Evolutionary conservation across 2,888 invertebrate genomes (phyloP).

Genomic region (Yponomeuta evonymella): DNA sequence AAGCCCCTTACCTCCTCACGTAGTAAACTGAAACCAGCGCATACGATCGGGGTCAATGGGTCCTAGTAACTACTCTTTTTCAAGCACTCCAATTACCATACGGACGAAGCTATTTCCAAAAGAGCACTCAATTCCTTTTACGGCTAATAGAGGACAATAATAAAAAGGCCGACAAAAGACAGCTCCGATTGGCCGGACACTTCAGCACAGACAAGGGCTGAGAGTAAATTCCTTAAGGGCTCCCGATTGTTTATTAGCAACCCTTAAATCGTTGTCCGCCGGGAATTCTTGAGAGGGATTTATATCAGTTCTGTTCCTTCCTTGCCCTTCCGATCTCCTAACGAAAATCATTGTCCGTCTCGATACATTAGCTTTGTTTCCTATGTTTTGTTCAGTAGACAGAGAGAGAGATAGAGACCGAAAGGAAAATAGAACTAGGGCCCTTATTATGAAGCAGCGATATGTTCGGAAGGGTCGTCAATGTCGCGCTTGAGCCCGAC

Average conservation of each 20-base stretch:
- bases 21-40: too few relatives aligned
- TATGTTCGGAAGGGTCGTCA: too few relatives aligned
- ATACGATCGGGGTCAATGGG: too few relatives aligned
- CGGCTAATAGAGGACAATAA: neutral
- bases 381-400: too few relatives aligned
- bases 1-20: too few relatives aligned
- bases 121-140: neutral
- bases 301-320: neutral
- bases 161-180: conserved; percentile 1
- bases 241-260: conserved; percentile 6
- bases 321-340: too few relatives aligned
- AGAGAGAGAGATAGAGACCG: too few relatives aligned
- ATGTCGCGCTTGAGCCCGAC: too few relatives aligned
- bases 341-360: too few relatives aligned
- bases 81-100: neutral
- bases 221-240: conserved; percentile 5
- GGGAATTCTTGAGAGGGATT: neutral
- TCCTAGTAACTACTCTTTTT: neutral
- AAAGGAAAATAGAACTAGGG: too few relatives aligned
- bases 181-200: neutral
- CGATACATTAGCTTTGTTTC: too few relatives aligned
- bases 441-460: too few relatives aligned
- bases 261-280: neutral
- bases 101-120: neutral
- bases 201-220: neutral